Evolutionary conservation across 2,113 vertebrate species (phyloP).

Genomic region (Pitta sordida): DNA sequence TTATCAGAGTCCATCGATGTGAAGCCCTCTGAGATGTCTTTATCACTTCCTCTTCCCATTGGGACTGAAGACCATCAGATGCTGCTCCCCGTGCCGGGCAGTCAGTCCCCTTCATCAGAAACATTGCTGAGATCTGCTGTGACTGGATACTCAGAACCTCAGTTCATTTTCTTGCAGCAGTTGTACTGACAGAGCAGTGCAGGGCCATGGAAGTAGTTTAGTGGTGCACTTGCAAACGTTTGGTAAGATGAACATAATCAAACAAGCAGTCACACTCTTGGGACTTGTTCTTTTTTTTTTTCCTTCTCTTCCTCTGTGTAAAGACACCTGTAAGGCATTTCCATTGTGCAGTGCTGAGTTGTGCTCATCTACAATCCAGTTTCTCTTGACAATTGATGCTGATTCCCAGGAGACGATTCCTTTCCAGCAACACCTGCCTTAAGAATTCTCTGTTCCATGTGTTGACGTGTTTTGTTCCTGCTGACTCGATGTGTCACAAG

Average conservation of each 20-base stretch:
- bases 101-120: slow-evolving; percentile 74
- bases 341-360: slow-evolving; percentile 27
- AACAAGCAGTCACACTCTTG: not conserved
- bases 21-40: slow-evolving; percentile 77
- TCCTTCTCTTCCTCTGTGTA: not conserved
- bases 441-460: slow-evolving; percentile 26
- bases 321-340: slow-evolving; percentile 33
- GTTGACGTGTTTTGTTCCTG: not conserved
- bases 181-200: slow-evolving; percentile 71
- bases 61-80: slow-evolving; percentile 78
- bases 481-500: not conserved
- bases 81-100: slow-evolving; percentile 74
- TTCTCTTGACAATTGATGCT: not conserved
- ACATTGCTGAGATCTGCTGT: slow-evolving; percentile 71
- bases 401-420: not conserved
- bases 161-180: slow-evolving; percentile 83
- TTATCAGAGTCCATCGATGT: slow-evolving; percentile 74
- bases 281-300: not conserved
- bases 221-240: not conserved
- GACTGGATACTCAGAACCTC: slow-evolving; percentile 79
- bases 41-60: slow-evolving; percentile 76
- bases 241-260: slow-evolving; percentile 46
- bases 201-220: not conserved
- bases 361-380: not conserved
- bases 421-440: slow-evolving; percentile 44